Evolutionary conservation across 2,113 vertebrate species (phyloP), one percentile per base, ranked within the genome.

Genomic region (Pelusios castaneus): DNA sequence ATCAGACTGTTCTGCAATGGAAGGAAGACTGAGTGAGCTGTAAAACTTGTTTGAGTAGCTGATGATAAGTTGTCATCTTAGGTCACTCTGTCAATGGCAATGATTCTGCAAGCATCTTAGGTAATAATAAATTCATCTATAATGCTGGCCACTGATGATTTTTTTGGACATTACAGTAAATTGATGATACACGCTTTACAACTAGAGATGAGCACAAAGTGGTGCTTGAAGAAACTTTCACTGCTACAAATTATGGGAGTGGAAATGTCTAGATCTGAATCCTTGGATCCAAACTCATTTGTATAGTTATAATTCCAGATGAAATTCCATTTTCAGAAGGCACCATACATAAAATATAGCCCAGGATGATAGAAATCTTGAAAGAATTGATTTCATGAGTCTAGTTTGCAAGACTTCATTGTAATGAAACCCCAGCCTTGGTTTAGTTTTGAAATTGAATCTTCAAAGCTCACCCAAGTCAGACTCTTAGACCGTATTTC

Each of bases 1-100:
- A 81, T 91, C 41, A 92, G 94, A 88, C 10, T 89, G 8, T 29
- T 93, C 60, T 78, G 43, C 17, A 88, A 88, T 34, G 89, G 76
- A 93, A 91, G 5, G 85, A 2, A 80, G 85, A 54, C 2, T 51
- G 88, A 89, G 6, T 8, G 85, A 87, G 27, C 60, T 29, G 11
- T 21, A 29, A 91, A 84, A 87, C 21, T 38, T 82, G 55, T 11
- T 38, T 82, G 43, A 60, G 80, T 89, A 1, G 14, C 45, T 91
- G 85, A 60, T 82, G 19, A 52, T 82, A 24, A 95, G 82, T 4
- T n/a, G 5, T 55, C 51, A 78, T 92, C 34, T 87, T 77, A 29
- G 84, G 90, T 88, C 43, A 43, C 88, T 91, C 19, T 83, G 76
- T 85, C 55, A 85, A n/a, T 2, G 5, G 8, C n/a, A 89, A 67